phyloP scores from a whole-genome alignment of 2,888 invertebrate species.

The Branchipolynoe longqiensis region DNA sequence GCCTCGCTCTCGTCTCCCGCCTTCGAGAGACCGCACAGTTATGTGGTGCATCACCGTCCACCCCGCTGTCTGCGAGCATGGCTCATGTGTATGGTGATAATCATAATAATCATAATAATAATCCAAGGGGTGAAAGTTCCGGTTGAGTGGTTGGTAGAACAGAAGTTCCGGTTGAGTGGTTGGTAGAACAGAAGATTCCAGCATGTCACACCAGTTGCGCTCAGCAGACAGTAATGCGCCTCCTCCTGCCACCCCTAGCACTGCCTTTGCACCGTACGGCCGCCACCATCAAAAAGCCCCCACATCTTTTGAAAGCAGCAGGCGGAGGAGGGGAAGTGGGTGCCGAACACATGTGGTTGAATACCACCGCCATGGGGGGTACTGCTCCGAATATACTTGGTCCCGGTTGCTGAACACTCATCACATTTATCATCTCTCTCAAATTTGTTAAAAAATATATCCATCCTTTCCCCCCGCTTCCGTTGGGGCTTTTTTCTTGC shows the following conservation, averaged over 20 bases:
- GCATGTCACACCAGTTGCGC: constrained; percentile 8
- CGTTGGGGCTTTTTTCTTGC: no score
- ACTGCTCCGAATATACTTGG: constrained; percentile 22
- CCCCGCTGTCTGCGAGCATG: no score
- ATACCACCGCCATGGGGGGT: background rate
- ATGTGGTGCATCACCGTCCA: no score
- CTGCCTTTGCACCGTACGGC: constrained; percentile 17
- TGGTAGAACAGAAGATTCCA: no score
- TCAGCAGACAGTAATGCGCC: background rate
- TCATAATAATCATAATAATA: no score
- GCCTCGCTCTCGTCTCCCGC: background rate
- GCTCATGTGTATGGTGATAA: no score
- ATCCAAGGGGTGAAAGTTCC: no score
- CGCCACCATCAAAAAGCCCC: constrained; percentile 26
- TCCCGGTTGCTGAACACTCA: constrained; percentile 45
- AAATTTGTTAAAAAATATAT: no score
- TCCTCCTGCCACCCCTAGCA: background rate
- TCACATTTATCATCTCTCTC: no score
- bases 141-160: background rate
- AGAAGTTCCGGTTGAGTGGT: background rate
- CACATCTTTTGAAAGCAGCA: background rate
- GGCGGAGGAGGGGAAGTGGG: background rate
- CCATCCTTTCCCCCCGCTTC: no score
- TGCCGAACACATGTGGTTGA: constrained; percentile 1
- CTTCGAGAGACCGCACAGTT: no score